Percentiles rank a stretch among this genome's conserved stretches.
Conservation (phyloP, 1,140 invertebrate genomes). For the Drosophila melanogaster region Release_6_plus_ISO1_MT NT_033777.3:17223001-17223500, state of each 20-base stretch:
- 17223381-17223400: slow-evolving; percentile 10
- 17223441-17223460: no score
- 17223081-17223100: slow-evolving; percentile 50
- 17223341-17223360: slow-evolving; percentile 70
- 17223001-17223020: slow-evolving; percentile 8
- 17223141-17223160: slow-evolving; percentile 24
- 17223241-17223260: slow-evolving; percentile 66
- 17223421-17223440: no score
- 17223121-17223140: slow-evolving; percentile 38
- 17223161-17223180: slow-evolving; percentile 30
- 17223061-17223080: slow-evolving; percentile 8
- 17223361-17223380: slow-evolving; percentile 71
- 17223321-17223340: slow-evolving; percentile 55
- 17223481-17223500: no score
- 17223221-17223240: slow-evolving; percentile 41
- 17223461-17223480: no score
- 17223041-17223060: slow-evolving; percentile 43
- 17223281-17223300: slow-evolving; percentile 73
- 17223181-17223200: slow-evolving; percentile 60
- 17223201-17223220: slow-evolving; percentile 36
- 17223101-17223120: slow-evolving; percentile 58
- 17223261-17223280: slow-evolving; percentile 83
- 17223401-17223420: slow-evolving; percentile 7
- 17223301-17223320: slow-evolving; percentile 74
- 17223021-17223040: slow-evolving; percentile 38